Percentiles rank a stretch among this genome's conserved stretches.
phyloP scores from a whole-genome alignment of 2,797 vertebrate genomes.

The Catharus ustulatus region DNA sequence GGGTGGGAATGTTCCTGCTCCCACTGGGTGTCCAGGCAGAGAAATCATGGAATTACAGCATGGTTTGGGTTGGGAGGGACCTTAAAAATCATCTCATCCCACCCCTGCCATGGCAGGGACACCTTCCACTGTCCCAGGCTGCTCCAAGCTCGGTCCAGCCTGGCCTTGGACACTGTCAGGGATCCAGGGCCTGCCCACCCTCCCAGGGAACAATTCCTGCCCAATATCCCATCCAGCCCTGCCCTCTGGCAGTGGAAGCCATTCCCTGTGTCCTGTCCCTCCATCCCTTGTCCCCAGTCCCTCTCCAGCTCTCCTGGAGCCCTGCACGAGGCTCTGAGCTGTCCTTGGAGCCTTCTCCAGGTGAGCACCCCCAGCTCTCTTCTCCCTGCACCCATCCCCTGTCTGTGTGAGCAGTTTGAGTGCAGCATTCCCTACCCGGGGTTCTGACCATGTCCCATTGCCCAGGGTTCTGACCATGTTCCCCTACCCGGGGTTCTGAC shows the following conservation, averaged over 20 bases:
- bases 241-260: neutral
- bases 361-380: neutral
- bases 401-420: rapidly evolving
- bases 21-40: too few species aligned
- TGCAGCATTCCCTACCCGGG: rapidly evolving
- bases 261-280: neutral
- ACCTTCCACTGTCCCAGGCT: neutral
- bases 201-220: neutral
- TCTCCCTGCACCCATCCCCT: rapidly evolving
- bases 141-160: neutral
- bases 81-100: rapidly evolving
- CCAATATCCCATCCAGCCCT: neutral
- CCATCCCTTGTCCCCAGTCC: neutral
- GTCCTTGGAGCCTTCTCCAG: neutral
- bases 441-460: neutral
- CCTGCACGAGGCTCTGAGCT: neutral
- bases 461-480: too few species aligned
- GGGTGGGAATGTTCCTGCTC: neutral
- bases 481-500: rapidly evolving
- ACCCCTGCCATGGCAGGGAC: neutral
- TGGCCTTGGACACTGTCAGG: neutral
- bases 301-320: neutral
- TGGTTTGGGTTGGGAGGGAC: neutral
- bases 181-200: neutral
- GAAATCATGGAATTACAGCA: neutral